phyloP scores from a whole-genome alignment of 2,888 invertebrate genomes.

The Lasiommata megera region DNA sequence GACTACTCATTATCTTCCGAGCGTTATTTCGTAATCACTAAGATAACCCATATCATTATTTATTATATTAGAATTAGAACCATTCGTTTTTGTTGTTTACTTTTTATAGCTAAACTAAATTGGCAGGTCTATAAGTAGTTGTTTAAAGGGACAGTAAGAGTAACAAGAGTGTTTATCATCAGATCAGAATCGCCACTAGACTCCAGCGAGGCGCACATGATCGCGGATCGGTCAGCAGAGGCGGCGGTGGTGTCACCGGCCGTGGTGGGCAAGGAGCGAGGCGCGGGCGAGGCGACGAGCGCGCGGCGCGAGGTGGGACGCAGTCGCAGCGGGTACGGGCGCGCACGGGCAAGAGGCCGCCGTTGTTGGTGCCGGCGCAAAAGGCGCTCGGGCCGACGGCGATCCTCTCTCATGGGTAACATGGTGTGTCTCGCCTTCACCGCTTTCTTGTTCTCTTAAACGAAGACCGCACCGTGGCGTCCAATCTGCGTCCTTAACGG shows the following conservation, averaged over 20 bases:
- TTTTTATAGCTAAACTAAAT: too few relatives aligned
- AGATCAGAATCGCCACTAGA: conserved; percentile 68
- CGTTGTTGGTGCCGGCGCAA: conserved; percentile 72
- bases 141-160: too few relatives aligned
- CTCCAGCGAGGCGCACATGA: conserved; percentile 65
- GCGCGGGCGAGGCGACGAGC: conserved; percentile 35
- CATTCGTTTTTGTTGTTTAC: too few relatives aligned
- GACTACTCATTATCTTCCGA: too few relatives aligned
- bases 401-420: conserved; percentile 75
- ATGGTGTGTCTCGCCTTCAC: conserved; percentile 72
- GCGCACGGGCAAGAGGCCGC: conserved; percentile 51
- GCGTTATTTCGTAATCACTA: too few relatives aligned
- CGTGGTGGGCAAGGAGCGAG: conserved; percentile 36
- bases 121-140: too few relatives aligned
- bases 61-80: too few relatives aligned
- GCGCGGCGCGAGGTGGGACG: conserved; percentile 57
- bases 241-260: conserved; percentile 40
- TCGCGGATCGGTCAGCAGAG: conserved; percentile 68
- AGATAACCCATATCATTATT: too few relatives aligned
- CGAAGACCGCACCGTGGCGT: neutral
- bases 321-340: conserved; percentile 65
- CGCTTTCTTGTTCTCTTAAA: conserved; percentile 50
- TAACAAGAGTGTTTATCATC: conserved; percentile 18
- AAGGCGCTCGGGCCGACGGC: conserved; percentile 70
- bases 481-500: too few relatives aligned